phyloP scores from a whole-genome alignment of 1,140 invertebrate species.

The Ridgeia piscesae region DNA sequence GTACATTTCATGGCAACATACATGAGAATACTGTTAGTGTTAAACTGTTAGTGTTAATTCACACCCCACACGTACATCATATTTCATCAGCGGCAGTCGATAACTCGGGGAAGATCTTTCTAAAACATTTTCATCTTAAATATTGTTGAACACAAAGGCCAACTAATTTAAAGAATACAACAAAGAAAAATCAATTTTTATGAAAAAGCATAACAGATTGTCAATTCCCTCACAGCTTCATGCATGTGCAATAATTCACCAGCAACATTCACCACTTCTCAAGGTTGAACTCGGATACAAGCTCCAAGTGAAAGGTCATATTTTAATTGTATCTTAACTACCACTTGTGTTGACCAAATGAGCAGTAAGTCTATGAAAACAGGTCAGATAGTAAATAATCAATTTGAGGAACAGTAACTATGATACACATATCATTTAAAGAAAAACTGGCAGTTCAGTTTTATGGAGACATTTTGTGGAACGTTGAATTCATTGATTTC shows the following conservation, averaged over 20 bases:
- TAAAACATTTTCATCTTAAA: not conserved
- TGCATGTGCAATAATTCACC: not conserved
- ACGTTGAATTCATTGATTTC: no score
- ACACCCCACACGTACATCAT: no score
- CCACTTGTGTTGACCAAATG: no score
- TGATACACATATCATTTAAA: no score
- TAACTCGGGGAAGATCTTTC: not conserved
- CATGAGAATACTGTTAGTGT: not conserved
- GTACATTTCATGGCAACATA: not conserved
- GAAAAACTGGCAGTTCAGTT: no score
- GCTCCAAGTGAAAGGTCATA: no score
- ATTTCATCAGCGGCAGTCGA: not conserved
- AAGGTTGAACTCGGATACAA: not conserved
- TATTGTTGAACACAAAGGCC: not conserved
- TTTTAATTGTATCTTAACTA: no score
- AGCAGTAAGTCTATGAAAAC: no score
- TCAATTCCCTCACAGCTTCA: not conserved
- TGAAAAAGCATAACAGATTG: not conserved
- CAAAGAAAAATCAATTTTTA: not conserved
- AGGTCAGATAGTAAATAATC: not conserved
- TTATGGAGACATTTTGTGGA: no score
- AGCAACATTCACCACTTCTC: not conserved
- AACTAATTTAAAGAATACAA: not conserved
- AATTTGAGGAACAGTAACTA: not conserved
- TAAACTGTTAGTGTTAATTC: no score